Percentiles rank a stretch among this genome's conserved stretches.
Evolutionary conservation across 1,140 invertebrate species (phyloP).

Genomic region (Ectropis grisescens): DNA sequence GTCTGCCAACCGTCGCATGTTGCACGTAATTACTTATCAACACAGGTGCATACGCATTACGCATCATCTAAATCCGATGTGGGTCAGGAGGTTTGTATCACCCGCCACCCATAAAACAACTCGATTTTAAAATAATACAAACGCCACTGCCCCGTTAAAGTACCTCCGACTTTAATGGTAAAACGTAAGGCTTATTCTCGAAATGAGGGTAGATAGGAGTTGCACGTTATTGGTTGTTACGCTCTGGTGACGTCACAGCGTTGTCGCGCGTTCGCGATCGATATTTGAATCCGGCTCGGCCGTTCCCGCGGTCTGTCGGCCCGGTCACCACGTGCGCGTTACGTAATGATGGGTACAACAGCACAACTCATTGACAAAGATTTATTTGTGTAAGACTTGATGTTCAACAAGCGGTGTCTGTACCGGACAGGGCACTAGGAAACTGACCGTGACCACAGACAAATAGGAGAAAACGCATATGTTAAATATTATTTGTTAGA

Average conservation of each 20-base stretch:
- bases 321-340: constrained; percentile 55
- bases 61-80: constrained; percentile 30
- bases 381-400: constrained; percentile 33
- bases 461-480: too few relatives aligned
- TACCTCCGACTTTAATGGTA: neutral
- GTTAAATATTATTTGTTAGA: too few relatives aligned
- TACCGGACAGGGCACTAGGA: too few relatives aligned
- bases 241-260: constrained; percentile 46
- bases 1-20: constrained; percentile 1
- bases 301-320: constrained; percentile 35
- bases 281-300: constrained; percentile 43
- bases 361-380: constrained; percentile 57
- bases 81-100: constrained; percentile 43
- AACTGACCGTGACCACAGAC: too few relatives aligned
- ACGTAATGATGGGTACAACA: constrained; percentile 45
- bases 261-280: constrained; percentile 52
- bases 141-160: neutral
- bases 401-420: constrained; percentile 1
- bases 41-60: constrained; percentile 44
- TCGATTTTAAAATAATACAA: constrained; percentile 3
- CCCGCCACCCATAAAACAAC: constrained; percentile 6
- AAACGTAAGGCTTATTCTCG: neutral
- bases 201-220: neutral
- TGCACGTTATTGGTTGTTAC: constrained; percentile 12
- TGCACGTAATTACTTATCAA: constrained; percentile 15